Conservation (phyloP, 2,888 invertebrate genomes). For the Pocota personata region DNA sequence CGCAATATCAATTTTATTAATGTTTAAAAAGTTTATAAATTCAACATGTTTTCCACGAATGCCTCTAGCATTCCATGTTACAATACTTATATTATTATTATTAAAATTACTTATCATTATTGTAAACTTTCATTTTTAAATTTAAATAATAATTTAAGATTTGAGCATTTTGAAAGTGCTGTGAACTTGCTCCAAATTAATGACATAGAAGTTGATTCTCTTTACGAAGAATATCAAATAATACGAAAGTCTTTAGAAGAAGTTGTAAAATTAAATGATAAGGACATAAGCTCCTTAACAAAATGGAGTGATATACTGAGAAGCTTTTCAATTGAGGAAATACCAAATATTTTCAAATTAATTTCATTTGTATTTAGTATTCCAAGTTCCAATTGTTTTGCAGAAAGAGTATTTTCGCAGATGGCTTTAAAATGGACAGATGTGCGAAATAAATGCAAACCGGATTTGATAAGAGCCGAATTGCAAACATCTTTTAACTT, state of each 20-base stretch:
- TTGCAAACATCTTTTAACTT: background rate
- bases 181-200: constrained; percentile 3
- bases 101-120: too few relatives aligned
- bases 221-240: constrained; percentile 8
- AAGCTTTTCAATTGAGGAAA: constrained; percentile 7
- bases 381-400: constrained; percentile 14
- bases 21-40: too few relatives aligned
- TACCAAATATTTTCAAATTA: constrained; percentile 7
- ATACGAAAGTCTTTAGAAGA: constrained; percentile 2
- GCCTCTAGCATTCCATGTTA: too few relatives aligned
- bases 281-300: constrained; percentile 9
- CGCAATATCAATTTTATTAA: too few relatives aligned
- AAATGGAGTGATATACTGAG: constrained; percentile 10
- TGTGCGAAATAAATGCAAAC: background rate
- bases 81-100: too few relatives aligned
- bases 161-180: background rate
- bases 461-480: background rate
- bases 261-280: constrained; percentile 10
- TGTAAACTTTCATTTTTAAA: background rate
- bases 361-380: constrained; percentile 18
- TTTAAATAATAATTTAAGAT: background rate
- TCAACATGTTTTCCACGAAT: too few relatives aligned
- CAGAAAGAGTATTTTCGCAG: constrained; percentile 12
- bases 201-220: constrained; percentile 7
- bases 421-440: constrained; percentile 6